Percentiles rank a stretch among this genome's conserved stretches.
phyloP scores from a whole-genome alignment of 2,888 invertebrate species.

The Dinocampus coccinellae region DNA sequence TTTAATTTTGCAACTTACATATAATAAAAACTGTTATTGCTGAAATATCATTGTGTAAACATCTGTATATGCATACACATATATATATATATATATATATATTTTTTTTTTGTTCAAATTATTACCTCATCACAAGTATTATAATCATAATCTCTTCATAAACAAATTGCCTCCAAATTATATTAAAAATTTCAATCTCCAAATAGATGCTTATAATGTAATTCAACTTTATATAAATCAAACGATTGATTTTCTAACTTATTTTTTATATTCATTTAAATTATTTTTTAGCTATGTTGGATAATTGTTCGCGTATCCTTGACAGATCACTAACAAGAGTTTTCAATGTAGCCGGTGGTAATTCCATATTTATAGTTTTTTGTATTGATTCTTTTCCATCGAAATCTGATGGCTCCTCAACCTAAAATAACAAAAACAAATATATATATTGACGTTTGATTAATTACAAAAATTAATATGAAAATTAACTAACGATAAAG shows the following conservation, averaged over 20 bases:
- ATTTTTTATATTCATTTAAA: neutral
- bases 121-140: neutral
- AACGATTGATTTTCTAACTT: neutral
- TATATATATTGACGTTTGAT: neutral
- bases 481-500: neutral
- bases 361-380: slow-evolving; percentile 44
- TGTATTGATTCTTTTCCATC: slow-evolving; percentile 38
- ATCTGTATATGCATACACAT: slow-evolving; percentile 16
- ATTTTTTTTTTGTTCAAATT: slow-evolving; percentile 12
- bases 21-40: slow-evolving; percentile 65
- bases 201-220: neutral
- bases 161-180: neutral
- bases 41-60: slow-evolving; percentile 50
- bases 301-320: slow-evolving; percentile 48
- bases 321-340: slow-evolving; percentile 48
- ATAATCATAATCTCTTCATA: too few species aligned
- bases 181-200: neutral
- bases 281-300: slow-evolving; percentile 46
- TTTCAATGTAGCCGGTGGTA: slow-evolving; percentile 46
- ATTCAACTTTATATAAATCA: neutral
- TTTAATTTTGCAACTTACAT: slow-evolving; percentile 62
- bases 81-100: slow-evolving; percentile 27
- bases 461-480: neutral
- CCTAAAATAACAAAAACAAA: slow-evolving; percentile 35
- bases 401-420: slow-evolving; percentile 43